Base-by-base conservation (phyloP, 2,888 invertebrate species). In the Nomada fucata region DNA sequence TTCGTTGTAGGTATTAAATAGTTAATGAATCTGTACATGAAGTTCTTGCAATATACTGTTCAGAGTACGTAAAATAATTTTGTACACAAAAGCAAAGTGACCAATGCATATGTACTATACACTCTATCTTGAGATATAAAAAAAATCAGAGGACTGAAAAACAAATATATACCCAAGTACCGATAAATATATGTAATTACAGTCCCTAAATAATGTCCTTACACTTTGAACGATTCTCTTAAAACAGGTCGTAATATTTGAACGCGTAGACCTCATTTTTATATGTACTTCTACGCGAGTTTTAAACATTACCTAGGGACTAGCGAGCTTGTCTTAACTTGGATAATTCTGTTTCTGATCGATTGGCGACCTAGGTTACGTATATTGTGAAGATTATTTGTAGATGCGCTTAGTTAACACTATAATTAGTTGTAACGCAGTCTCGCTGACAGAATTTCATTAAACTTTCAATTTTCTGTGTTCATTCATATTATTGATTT, bases 311-410 rank as follows among this genome's bases (percentile, higher is more conserved):
- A 20, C 20, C 50, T 61, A 71, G 36, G 61, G 5, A 18, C 20
- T 23, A 60, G 7, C 36, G 20, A 23, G 29, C 53, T 71, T 36
- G 61, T 52, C 71, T 61, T 61, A 36, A 23, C 61, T 68, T 42
- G 23, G 18, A 42, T 59, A 36, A 47, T 60, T 26, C 15, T 36
- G 15, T 2, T 47, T 59, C 61, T 20, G 60, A 69, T 55, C 55
- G 57, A 50, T 47, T 23, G n/a, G 15, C 18, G 55, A 1, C 55
- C 29, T 44, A 36, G 29, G 23, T 76, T 42, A 50, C 63, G 36
- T 71, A 64, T 57, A 64, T 57, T 36, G 18, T 26, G 61, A 71
- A 71, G 29, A 29, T 26, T 63, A 61, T 65, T 47, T 50, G n/a
- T 15, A 26, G 57, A 59, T 57, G n/a, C n/a, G 1, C 2, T 55